A percentile compares a stretch with the other conserved stretches of the same genome.
phyloP scores from a whole-genome alignment of 2,888 invertebrate genomes.

The Melangyna quadrimaculata region DNA sequence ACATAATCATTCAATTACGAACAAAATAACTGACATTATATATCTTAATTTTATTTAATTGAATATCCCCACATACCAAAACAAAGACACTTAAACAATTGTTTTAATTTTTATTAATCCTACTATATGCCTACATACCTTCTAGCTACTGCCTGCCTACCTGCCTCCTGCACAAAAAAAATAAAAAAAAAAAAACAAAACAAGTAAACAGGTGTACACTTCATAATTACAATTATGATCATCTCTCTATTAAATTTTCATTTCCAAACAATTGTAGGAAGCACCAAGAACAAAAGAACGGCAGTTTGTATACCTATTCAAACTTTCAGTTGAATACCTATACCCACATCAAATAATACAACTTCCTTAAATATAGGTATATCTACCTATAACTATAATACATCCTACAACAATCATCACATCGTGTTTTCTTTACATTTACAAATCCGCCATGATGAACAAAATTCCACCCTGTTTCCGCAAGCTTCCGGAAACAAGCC shows the following conservation, averaged over 20 bases:
- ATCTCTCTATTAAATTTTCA: conserved; percentile 22
- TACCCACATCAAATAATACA: conserved; percentile 14
- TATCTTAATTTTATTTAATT: no score
- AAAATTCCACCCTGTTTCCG: conserved; percentile 39
- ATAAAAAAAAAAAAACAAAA: no score
- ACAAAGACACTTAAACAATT: no score
- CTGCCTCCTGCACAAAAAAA: no score
- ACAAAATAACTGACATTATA: no score
- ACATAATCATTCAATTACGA: no score
- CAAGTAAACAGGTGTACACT: neutral
- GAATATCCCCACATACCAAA: no score
- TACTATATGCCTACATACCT: no score
- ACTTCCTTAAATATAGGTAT: neutral
- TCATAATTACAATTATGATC: conserved; percentile 44
- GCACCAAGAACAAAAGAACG: conserved; percentile 21
- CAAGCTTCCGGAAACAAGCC: conserved; percentile 44
- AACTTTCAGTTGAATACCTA: neutral
- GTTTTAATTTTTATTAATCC: no score
- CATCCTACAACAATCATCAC: neutral
- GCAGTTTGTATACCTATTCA: conserved; percentile 32
- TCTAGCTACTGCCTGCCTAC: no score
- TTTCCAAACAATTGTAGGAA: conserved; percentile 23
- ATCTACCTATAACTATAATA: neutral
- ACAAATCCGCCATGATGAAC: conserved; percentile 44
- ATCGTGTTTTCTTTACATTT: conserved; percentile 13